Evolutionary conservation across 2,113 vertebrate genomes (phyloP).

Genomic region (Hipposideros armiger): DNA sequence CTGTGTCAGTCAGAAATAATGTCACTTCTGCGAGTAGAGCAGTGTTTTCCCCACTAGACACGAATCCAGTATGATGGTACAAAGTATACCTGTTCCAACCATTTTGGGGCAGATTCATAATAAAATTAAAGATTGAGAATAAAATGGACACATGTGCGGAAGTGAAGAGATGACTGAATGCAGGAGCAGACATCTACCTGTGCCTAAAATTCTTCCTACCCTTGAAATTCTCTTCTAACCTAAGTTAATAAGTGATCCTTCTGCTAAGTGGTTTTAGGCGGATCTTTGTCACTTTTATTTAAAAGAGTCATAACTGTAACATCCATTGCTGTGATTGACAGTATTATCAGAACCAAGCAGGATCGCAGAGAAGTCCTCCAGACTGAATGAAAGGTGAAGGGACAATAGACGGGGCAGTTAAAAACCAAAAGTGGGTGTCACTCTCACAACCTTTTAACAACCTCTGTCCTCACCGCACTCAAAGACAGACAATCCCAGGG

Average conservation of each 20-base stretch:
- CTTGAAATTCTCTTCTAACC: not conserved
- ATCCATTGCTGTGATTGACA: not conserved
- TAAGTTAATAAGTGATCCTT: not conserved
- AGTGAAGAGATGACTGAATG: not conserved
- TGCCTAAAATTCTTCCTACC: not conserved
- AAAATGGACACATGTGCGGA: not conserved
- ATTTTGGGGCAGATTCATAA: no score
- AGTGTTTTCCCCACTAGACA: not conserved
- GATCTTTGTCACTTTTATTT: not conserved
- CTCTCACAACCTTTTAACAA: not conserved
- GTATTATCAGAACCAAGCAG: not conserved
- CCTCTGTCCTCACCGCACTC: no score
- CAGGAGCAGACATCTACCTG: not conserved
- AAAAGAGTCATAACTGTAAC: not conserved
- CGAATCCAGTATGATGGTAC: not conserved
- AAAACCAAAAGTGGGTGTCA: fast-evolving
- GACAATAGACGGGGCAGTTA: fast-evolving
- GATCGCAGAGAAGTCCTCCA: not conserved
- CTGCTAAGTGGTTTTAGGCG: not conserved
- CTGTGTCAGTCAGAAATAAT: not conserved
- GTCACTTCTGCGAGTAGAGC: not conserved
- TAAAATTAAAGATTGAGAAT: not conserved
- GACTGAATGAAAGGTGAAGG: not conserved
- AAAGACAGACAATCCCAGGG: not conserved
- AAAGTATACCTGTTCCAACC: not conserved